Base-by-base conservation (phyloP, 1,140 invertebrate genomes). In the Mactra quadrangularis region DNA sequence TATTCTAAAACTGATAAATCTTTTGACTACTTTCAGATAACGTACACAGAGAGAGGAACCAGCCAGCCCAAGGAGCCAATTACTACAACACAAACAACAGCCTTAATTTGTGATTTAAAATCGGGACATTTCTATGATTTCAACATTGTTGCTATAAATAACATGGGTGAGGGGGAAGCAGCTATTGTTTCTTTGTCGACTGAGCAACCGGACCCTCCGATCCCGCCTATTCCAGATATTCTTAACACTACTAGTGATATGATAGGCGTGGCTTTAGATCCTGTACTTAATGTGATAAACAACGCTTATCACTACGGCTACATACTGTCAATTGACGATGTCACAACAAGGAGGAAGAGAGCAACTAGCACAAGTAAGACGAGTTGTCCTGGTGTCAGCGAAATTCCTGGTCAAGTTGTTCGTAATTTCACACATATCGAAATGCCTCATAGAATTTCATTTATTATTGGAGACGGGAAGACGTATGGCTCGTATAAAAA, bases 401-500 rank as follows among this genome's bases (percentile, higher is more conserved):
- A 83, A 52, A 47, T 85, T 31, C 85, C 87, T 4, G 89, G 90
- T 25, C 60, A 78, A 31, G 59, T 84, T 13, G 82, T 86, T 11
- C 87, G 84, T 1, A 64, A 85, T 76, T 83, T 90, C 38, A 47
- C 74, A n/a, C 77, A 81, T 11, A 47, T 52, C 29, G 72, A 88
- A 35, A 86, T 90, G 17, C 59, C 59, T 6, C 75, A 71, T 3
- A 62, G 64, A 45, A 83, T 29, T 3, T 27, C 64, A 3, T 89
- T 91, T 47, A 62, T 75, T 0, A 79, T 91, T 9, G 91, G 91
- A 13, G 87, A 90, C 66, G 84, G 84, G 0, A 62, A 77, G 31
- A 47, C 27, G 1, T 90, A 89, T 60, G 86, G 86, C 11, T 15
- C 29, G 1, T 86, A 85, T 64, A 47, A 45, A 3, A 92, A 92